A percentile compares a stretch with the other conserved stretches of the same genome.
These are phyloP conservation scores for Phorcus lineatus DNA, from an alignment of 2,888 invertebrate genomes.

Conservation along the genomic window DNA sequence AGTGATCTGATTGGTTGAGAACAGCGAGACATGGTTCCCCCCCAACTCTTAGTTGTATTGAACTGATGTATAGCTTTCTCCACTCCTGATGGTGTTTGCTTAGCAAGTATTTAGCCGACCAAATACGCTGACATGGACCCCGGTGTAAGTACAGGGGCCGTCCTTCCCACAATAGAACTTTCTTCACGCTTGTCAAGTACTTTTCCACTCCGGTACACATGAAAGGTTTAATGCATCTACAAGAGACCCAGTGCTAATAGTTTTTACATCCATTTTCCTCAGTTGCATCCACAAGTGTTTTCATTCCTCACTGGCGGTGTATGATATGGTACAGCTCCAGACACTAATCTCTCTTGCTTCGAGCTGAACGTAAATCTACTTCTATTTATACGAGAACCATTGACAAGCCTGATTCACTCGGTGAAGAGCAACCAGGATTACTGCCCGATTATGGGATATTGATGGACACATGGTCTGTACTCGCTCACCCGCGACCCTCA, in stretches of 20 bases:
- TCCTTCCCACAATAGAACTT: constrained; percentile 23
- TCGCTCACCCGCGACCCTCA: too few relatives aligned
- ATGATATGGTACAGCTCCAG: too few relatives aligned
- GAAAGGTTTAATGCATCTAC: constrained; percentile 22
- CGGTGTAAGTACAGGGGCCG: not conserved
- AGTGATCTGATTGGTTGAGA: too few relatives aligned
- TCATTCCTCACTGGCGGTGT: too few relatives aligned
- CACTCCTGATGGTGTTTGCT: constrained; percentile 3
- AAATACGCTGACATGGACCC: constrained; percentile 29
- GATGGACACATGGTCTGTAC: not conserved
- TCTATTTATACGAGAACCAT: not conserved
- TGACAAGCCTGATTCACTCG: not conserved
- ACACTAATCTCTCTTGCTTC: not conserved
- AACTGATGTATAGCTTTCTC: not conserved
- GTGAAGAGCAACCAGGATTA: not conserved
- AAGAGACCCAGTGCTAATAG: constrained; percentile 16
- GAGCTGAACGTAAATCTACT: constrained; percentile 6
- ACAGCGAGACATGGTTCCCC: too few relatives aligned
- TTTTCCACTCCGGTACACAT: constrained; percentile 11
- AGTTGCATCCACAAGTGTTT: too few relatives aligned
- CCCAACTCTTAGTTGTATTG: not conserved
- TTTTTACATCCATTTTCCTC: not conserved
- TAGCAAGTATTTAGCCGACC: constrained; percentile 6
- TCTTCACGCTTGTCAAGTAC: constrained; percentile 12
- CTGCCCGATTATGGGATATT: constrained; percentile 1